Evolutionary conservation across 2,888 invertebrate species (phyloP).

Genomic region (Troides oblongomaculatus): DNA sequence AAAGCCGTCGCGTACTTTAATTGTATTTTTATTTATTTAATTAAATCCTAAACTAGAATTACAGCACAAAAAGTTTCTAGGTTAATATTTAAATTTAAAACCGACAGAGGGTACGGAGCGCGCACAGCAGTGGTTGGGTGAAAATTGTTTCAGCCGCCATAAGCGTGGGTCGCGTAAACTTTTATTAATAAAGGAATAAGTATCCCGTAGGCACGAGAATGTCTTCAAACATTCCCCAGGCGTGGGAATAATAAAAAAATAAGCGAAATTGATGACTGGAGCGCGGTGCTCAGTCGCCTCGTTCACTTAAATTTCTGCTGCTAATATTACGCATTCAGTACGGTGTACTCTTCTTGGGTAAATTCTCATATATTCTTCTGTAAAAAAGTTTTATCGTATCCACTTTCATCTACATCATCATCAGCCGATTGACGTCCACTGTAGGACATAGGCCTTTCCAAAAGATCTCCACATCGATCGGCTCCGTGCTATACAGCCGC

Average conservation of each 20-base stretch:
- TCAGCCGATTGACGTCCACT: too few relatives aligned
- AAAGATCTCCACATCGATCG: too few relatives aligned
- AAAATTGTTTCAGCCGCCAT: conserved; percentile 41
- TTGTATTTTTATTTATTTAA: not conserved
- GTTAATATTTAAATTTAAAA: conserved; percentile 39
- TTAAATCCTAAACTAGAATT: not conserved
- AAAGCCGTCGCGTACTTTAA: not conserved
- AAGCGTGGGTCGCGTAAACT: conserved; percentile 54
- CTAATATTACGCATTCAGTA: conserved; percentile 20
- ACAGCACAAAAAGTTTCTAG: conserved; percentile 9
- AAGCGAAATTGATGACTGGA: conserved; percentile 63
- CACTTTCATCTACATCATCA: too few relatives aligned
- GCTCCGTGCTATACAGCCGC: too few relatives aligned
- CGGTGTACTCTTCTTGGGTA: not conserved
- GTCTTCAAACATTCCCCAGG: conserved; percentile 54
- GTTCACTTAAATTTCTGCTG: conserved; percentile 23
- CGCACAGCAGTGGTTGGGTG: conserved; percentile 36
- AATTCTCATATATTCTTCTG: too few relatives aligned
- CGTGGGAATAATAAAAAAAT: conserved; percentile 62
- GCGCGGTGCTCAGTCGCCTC: conserved; percentile 37
- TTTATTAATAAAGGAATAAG: conserved; percentile 72
- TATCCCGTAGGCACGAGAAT: conserved; percentile 52
- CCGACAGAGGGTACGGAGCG: conserved; percentile 45
- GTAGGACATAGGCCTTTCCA: too few relatives aligned
- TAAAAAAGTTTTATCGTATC: too few relatives aligned